A percentile compares a stretch with the other conserved stretches of the same genome.
phyloP scores from a whole-genome alignment of 2,888 invertebrate species.

The Incurvaria masculella region DNA sequence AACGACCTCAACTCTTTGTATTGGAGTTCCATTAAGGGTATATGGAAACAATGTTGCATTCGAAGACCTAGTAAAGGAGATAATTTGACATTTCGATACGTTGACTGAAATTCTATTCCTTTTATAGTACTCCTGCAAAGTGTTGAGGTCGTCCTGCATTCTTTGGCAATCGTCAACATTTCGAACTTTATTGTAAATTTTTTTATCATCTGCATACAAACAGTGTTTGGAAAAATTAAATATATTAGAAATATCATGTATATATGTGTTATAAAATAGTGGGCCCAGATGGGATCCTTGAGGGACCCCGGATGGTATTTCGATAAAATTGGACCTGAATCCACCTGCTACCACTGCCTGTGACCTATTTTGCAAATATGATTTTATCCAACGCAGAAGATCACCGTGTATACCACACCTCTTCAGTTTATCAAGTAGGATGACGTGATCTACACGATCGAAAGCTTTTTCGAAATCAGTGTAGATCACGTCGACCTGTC shows the following conservation, averaged over 20 bases:
- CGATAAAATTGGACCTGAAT: not conserved
- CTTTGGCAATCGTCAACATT: not conserved
- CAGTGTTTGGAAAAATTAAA: too few species aligned
- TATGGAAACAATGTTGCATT: not conserved
- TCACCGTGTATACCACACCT: constrained; percentile 1
- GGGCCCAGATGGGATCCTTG: constrained; percentile 1
- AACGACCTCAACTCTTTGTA: not conserved
- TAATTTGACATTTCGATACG: not conserved
- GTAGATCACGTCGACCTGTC: constrained; percentile 7
- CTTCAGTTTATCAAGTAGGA: not conserved
- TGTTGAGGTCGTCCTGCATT: not conserved
- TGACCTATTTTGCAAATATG: not conserved
- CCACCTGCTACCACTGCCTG: not conserved
- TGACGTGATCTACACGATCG: not conserved
- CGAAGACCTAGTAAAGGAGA: not conserved
- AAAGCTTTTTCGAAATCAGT: constrained; percentile 5
- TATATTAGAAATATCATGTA: too few species aligned
- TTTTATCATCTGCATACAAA: not conserved
- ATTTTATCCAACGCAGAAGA: not conserved
- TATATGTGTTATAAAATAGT: not conserved
- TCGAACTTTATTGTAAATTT: not conserved
- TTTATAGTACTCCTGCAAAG: not conserved
- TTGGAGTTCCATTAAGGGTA: not conserved
- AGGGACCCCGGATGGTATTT: not conserved
- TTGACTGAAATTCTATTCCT: not conserved